Percentiles rank a stretch among this genome's conserved stretches.
Evolutionary conservation across 1,140 invertebrate species (phyloP).

Genomic region (Camponotus floridanus): DNA sequence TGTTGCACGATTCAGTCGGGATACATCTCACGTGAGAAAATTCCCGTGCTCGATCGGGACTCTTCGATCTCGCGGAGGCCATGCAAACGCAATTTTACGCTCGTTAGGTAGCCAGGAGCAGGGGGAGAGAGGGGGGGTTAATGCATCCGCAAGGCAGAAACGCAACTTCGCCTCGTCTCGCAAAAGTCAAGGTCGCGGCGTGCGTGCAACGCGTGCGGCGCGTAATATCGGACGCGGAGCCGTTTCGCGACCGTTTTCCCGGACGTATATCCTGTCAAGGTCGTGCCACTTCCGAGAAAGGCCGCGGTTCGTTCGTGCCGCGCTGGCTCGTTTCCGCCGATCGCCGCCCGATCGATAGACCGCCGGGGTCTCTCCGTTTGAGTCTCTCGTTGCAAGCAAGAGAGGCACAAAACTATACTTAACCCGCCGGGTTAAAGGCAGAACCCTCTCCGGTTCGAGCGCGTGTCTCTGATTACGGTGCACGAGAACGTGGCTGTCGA

Average conservation of each 20-base stretch:
- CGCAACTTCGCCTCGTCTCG: background rate
- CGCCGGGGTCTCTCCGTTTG: background rate
- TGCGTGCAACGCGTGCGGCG: background rate
- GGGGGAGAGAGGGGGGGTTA: background rate
- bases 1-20: background rate
- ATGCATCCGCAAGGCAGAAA: background rate
- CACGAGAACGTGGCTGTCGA: conserved; percentile 52
- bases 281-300: conserved; percentile 56
- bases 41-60: background rate
- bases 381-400: background rate
- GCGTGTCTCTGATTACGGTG: conserved; percentile 75
- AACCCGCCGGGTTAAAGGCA: conserved; percentile 71
- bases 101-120: background rate
- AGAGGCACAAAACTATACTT: conserved; percentile 67
- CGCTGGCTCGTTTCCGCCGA: conserved; percentile 31
- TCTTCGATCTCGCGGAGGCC: background rate
- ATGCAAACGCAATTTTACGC: conserved; percentile 21
- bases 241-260: conserved; percentile 41
- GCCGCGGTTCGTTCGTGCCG: conserved; percentile 29
- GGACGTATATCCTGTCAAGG: conserved; percentile 45
- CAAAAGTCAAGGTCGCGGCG: conserved; percentile 52
- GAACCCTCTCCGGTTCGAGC: conserved; percentile 45
- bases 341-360: background rate
- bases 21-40: conserved; percentile 8
- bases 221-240: conserved; percentile 42